Evolutionary conservation across 2,113 vertebrate species (phyloP).

Genomic region (Nibea albiflora): DNA sequence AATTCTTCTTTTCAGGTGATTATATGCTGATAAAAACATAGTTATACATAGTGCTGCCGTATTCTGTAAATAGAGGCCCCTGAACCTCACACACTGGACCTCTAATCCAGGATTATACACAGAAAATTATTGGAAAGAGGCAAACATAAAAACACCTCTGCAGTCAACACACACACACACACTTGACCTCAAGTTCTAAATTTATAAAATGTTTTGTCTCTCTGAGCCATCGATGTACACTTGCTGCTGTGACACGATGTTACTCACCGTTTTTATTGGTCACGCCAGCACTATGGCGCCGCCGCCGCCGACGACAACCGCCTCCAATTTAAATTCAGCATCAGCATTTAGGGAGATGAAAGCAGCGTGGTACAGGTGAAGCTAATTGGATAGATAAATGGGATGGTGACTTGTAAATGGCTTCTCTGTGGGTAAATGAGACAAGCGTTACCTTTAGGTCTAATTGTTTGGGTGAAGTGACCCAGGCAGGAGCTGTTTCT

Average conservation of each 20-base stretch:
- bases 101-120: not conserved
- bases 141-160: not conserved
- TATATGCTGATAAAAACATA: too few relatives aligned
- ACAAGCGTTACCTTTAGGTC: not conserved
- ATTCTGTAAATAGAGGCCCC: too few relatives aligned
- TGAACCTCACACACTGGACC: too few relatives aligned
- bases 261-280: not conserved
- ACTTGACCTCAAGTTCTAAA: not conserved
- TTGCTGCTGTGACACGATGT: not conserved
- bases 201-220: not conserved
- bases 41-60: too few relatives aligned
- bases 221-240: not conserved
- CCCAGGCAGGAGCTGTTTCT: not conserved
- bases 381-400: constrained; percentile 25
- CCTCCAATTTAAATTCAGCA: constrained; percentile 18
- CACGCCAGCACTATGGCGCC: not conserved
- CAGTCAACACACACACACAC: not conserved
- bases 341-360: not conserved
- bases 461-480: constrained; percentile 12
- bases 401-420: not conserved
- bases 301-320: not conserved
- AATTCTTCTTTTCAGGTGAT: too few relatives aligned
- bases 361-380: not conserved
- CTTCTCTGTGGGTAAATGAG: not conserved
- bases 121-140: not conserved